Evolutionary conservation across 2,888 invertebrate species (phyloP).

Genomic region (Stenodera caucasica): DNA sequence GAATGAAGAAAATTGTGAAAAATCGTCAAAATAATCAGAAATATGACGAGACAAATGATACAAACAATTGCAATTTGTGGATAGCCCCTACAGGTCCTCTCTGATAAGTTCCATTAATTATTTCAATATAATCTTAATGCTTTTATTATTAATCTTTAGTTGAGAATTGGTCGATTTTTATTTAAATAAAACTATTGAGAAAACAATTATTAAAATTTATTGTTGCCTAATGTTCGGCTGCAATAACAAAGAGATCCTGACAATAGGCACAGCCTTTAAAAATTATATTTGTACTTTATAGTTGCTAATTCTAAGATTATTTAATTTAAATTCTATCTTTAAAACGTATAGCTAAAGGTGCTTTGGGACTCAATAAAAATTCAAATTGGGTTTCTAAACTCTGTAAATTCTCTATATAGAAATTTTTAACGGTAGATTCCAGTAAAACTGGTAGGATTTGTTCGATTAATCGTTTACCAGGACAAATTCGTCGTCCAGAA

Average conservation of each 20-base stretch:
- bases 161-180: too few species aligned
- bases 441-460: conserved; percentile 73
- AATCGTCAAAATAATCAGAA: conserved; percentile 47
- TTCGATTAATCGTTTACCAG: conserved; percentile 82
- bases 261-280: conserved; percentile 25
- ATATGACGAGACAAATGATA: conserved; percentile 38
- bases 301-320: not conserved
- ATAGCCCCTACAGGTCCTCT: not conserved
- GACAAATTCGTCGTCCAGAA: conserved; percentile 77
- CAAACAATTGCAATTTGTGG: not conserved
- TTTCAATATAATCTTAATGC: not conserved
- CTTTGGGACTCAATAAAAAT: conserved; percentile 77
- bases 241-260: conserved; percentile 24
- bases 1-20: conserved; percentile 48
- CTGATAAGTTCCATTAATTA: not conserved
- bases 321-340: conserved; percentile 57
- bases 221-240: conserved; percentile 4
- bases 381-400: conserved; percentile 77
- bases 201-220: conserved; percentile 2
- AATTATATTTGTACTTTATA: not conserved
- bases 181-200: not conserved
- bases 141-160: not conserved
- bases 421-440: conserved; percentile 68
- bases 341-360: conserved; percentile 70
- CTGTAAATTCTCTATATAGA: conserved; percentile 69